Percentiles rank a stretch among this genome's conserved stretches.
These are phyloP conservation scores for Barypeithes pellucidus DNA, from an alignment of 2,888 invertebrate genomes.

Conservation along the genomic window DNA sequence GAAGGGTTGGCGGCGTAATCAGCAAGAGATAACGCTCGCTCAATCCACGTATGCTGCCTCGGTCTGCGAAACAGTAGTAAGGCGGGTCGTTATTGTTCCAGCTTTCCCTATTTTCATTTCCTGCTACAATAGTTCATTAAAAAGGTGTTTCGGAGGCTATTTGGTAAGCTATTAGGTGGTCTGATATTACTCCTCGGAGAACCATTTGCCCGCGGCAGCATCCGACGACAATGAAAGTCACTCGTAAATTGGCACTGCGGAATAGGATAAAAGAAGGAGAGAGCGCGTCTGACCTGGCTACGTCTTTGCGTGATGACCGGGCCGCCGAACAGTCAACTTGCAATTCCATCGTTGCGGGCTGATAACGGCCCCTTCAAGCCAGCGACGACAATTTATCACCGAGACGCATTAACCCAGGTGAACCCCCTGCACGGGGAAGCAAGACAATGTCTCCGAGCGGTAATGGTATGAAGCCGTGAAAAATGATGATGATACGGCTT, in stretches of 20 bases:
- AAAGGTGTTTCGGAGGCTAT: constrained; percentile 83
- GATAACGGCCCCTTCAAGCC: constrained; percentile 67
- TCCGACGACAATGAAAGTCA: constrained; percentile 71
- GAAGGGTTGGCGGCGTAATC: constrained; percentile 63
- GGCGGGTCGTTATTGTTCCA: constrained; percentile 65
- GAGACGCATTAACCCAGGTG: constrained; percentile 71
- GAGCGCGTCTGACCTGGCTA: constrained; percentile 45
- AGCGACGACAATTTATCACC: constrained; percentile 70
- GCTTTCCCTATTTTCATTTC: constrained; percentile 72
- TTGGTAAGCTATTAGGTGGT: constrained; percentile 80
- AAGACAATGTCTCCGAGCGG: constrained; percentile 70
- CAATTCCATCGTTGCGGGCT: constrained; percentile 66
- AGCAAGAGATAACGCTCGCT: constrained; percentile 57
- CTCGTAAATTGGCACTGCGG: constrained; percentile 69
- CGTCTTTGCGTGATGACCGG: constrained; percentile 49
- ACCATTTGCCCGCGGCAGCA: constrained; percentile 70
- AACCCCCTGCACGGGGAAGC: constrained; percentile 64
- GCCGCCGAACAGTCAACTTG: constrained; percentile 57
- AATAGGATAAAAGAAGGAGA: constrained; percentile 53
- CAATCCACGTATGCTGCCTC: constrained; percentile 59
- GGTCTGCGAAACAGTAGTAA: constrained; percentile 57
- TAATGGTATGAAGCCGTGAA: constrained; percentile 70
- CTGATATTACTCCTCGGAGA: constrained; percentile 72
- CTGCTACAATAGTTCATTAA: constrained; percentile 79
- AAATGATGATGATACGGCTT: constrained; percentile 70